Evolutionary conservation across 2,888 invertebrate species (phyloP), one percentile per base, ranked within the genome.

Genomic region (Artemia sinica): DNA sequence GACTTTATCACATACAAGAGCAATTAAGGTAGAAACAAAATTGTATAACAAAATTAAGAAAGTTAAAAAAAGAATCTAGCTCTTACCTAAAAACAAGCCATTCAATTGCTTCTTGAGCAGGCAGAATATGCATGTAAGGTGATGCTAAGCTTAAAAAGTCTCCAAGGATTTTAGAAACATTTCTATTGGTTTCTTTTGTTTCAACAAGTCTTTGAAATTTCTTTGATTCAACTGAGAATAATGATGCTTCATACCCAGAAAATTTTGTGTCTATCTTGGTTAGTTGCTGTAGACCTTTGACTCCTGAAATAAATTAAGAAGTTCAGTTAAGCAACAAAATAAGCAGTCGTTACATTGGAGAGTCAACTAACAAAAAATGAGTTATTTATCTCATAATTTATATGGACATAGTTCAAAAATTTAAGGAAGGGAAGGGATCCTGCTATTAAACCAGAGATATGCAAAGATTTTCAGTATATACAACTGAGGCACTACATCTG

Each of bases 21-120:
- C 28, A 28, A 28, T 28, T 28, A 28, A 28, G 28, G 1, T 28
- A 4, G 4, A 28, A 28, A 28, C 1, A 28, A 28, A n/a, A n/a
- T n/a, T n/a, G 28, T 28, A 28, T 28, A 28, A 28, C 28, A 28
- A 28, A 28, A 28, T 28, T 11, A 65, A n/a, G 3, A 69, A 41
- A 18, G 41, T 5, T 12, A 14, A 65, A 51, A 13, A 8, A 28
- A 9, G 18, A 50, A 68, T n/a, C 12, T 11, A 28, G 14, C 48
- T 18, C 68, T 69, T 75, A 82, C 80, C 82, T 84, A 75, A 90
- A 84, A 66, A 97, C 85, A 5, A 98, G 82, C 96, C 96, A 98
- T 81, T 98, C 98, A 66, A 98, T 77, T 2, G 92, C 87, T 80
- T 94, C 91, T 73, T 94, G 91, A 0, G 91, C 84, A 9, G 86